A percentile compares a stretch with the other conserved stretches of the same genome.
phyloP scores from a whole-genome alignment of 2,797 vertebrate genomes.

The Lepilemur septentrionalis region DNA sequence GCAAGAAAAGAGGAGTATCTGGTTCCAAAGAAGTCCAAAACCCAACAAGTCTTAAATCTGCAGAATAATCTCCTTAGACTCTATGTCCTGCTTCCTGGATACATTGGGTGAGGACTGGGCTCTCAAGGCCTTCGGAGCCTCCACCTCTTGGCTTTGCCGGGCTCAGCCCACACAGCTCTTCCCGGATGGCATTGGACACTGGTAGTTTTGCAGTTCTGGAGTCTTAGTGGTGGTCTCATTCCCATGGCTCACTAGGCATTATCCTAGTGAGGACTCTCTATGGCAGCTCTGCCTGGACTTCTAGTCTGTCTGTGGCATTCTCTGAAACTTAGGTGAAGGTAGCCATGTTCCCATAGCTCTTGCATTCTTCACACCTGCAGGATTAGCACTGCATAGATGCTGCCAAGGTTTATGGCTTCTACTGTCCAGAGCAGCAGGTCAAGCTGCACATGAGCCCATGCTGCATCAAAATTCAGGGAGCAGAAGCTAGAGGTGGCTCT shows the following conservation, averaged over 20 bases:
- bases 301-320: neutral
- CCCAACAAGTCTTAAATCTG: neutral
- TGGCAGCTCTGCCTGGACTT: neutral
- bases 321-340: neutral
- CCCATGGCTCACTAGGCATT: neutral
- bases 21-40: neutral
- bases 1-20: neutral
- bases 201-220: neutral
- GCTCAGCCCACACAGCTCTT: neutral
- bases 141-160: neutral
- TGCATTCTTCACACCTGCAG: neutral
- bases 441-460: neutral
- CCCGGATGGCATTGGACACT: neutral
- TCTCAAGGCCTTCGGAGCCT: neutral
- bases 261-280: neutral
- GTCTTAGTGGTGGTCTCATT: neutral
- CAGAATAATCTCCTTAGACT: neutral
- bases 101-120: neutral
- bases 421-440: neutral
- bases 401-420: neutral
- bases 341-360: neutral
- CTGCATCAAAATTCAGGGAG: neutral
- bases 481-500: neutral
- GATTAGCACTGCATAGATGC: neutral
- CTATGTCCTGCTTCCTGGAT: neutral